phyloP scores from a whole-genome alignment of 2,113 vertebrate species.

The Podarcis muralis region DNA sequence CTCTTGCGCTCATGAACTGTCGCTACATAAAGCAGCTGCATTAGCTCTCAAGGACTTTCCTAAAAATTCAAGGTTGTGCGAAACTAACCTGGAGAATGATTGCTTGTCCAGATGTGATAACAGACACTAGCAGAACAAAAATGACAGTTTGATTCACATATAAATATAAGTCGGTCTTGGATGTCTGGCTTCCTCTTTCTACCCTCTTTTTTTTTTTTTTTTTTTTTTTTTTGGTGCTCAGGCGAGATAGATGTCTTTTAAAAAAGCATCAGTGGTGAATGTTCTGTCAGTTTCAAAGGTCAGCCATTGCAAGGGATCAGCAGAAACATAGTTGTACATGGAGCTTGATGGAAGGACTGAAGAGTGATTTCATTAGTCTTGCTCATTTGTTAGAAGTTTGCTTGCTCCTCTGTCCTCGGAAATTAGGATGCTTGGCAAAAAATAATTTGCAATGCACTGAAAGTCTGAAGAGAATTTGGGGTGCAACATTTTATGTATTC shows the following conservation, averaged over 20 bases:
- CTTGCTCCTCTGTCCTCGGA: constrained; percentile 54
- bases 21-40: constrained; percentile 57
- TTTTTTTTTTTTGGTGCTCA: constrained; percentile 67
- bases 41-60: constrained; percentile 75
- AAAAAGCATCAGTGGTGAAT: constrained; percentile 70
- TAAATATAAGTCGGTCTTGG: constrained; percentile 72
- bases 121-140: constrained; percentile 72
- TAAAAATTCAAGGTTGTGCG: constrained; percentile 77
- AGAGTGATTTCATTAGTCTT: constrained; percentile 71
- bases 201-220: constrained; percentile 60
- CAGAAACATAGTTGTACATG: constrained; percentile 65
- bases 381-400: constrained; percentile 68
- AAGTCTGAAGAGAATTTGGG: constrained; percentile 35
- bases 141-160: constrained; percentile 78
- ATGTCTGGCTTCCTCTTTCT: constrained; percentile 69
- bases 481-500: neutral
- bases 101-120: constrained; percentile 73
- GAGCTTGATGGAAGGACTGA: constrained; percentile 59
- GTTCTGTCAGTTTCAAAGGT: constrained; percentile 78
- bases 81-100: constrained; percentile 71
- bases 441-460: constrained; percentile 45
- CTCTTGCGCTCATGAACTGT: constrained; percentile 59
- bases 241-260: constrained; percentile 73
- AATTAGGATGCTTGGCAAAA: constrained; percentile 57
- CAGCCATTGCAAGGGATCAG: constrained; percentile 70